Evolutionary conservation across 2,113 vertebrate genomes (phyloP).

Genomic region (Pheucticus melanocephalus): DNA sequence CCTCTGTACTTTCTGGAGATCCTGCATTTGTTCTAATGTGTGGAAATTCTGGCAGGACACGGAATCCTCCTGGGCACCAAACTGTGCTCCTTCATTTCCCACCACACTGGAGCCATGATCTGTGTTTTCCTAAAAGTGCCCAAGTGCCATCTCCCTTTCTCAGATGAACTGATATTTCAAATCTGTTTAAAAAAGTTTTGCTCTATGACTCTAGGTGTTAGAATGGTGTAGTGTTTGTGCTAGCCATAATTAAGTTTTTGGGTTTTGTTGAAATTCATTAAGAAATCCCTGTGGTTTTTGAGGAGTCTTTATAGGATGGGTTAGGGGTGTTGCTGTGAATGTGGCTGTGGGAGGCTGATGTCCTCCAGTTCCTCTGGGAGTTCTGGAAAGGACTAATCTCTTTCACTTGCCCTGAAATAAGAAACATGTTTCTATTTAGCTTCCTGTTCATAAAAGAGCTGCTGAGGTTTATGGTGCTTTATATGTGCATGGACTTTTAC

Average conservation of each 20-base stretch:
- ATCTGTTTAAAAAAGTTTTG: background rate
- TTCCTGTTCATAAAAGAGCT: background rate
- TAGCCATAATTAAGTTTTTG: background rate
- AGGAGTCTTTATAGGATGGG: background rate
- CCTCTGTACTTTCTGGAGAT: background rate
- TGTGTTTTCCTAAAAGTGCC: background rate
- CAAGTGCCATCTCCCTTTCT: background rate
- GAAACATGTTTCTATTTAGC: background rate
- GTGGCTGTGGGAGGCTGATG: background rate
- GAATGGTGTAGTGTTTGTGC: accelerated
- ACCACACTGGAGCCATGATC: background rate
- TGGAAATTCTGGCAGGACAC: background rate
- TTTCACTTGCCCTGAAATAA: background rate
- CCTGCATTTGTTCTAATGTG: background rate
- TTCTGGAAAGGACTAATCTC: background rate
- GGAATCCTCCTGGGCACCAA: background rate
- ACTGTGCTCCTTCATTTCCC: background rate
- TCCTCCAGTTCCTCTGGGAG: background rate
- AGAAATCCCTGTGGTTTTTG: background rate
- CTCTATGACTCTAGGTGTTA: background rate
- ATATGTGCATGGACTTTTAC: background rate
- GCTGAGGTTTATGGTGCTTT: background rate
- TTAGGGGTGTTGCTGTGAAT: accelerated
- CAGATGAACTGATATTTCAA: background rate
- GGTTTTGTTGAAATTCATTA: background rate